These are phyloP conservation scores for Dryobates pubescens DNA, from an alignment of 2,797 vertebrate species.

Conservation along the genomic window DNA sequence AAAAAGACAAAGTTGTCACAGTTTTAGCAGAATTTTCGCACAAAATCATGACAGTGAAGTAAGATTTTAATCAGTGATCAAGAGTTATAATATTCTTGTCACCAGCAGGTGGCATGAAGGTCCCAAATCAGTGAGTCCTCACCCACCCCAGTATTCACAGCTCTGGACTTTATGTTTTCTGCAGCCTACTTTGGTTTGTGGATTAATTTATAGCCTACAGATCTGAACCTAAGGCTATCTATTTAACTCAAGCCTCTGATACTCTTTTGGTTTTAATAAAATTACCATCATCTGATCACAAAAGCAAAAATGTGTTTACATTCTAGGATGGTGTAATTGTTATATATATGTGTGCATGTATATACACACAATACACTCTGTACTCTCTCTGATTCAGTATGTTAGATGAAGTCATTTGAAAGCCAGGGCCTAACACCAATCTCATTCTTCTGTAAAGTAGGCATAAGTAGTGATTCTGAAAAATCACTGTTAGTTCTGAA, in stretches of 20 bases:
- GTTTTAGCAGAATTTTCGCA: neutral
- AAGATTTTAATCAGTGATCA: neutral
- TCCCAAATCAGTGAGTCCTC: neutral
- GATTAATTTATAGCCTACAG: neutral
- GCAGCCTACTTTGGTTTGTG: neutral
- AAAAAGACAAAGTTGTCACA: neutral
- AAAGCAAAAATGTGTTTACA: neutral
- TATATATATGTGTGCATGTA: neutral
- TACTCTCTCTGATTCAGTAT: neutral
- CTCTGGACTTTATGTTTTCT: neutral
- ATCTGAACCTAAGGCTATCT: neutral
- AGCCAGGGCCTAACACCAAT: neutral
- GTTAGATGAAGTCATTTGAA: neutral
- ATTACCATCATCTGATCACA: neutral
- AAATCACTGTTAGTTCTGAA: neutral
- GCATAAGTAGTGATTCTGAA: neutral
- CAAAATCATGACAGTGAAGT: neutral
- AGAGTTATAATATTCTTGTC: neutral
- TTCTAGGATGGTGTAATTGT: neutral
- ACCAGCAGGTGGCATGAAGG: slow-evolving; percentile 7
- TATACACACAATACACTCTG: neutral
- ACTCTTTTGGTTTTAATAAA: neutral
- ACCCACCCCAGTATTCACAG: neutral
- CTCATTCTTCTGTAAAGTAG: neutral
- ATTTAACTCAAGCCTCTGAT: neutral